Conservation (phyloP, 2,113 vertebrate species). For the Laterallus jamaicensis region DNA sequence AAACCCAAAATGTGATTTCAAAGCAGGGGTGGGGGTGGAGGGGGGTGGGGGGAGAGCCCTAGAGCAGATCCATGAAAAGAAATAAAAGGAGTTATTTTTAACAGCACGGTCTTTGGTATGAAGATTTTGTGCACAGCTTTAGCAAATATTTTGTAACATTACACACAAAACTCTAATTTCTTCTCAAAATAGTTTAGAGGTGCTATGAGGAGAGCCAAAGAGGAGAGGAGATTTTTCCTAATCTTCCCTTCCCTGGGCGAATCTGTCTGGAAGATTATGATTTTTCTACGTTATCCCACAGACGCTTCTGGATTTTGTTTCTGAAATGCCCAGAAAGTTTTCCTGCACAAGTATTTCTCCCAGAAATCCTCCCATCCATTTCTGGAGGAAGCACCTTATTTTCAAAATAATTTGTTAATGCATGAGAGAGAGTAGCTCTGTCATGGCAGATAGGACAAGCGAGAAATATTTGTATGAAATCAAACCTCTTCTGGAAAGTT, state of each 20-base stretch:
- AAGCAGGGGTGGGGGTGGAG: background rate
- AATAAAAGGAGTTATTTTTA: background rate
- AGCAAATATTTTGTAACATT: background rate
- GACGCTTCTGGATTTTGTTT: background rate
- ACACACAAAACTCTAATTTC: background rate
- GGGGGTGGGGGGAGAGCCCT: background rate
- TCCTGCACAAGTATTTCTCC: background rate
- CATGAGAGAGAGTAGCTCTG: fast-evolving
- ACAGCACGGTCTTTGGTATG: background rate
- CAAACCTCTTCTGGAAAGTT: background rate
- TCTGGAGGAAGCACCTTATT: background rate
- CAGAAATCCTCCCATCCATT: background rate
- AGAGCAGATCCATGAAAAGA: background rate
- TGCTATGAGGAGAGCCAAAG: background rate
- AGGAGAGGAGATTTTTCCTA: background rate
- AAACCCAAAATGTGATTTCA: background rate
- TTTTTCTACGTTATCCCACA: background rate
- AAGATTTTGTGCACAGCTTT: background rate
- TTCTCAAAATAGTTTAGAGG: background rate
- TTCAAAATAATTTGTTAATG: background rate
- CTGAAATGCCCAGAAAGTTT: background rate
- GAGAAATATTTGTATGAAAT: background rate
- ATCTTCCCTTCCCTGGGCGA: background rate
- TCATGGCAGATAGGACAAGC: background rate
- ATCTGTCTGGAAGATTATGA: background rate